Base-by-base conservation (phyloP, 2,888 invertebrate genomes). In the Leptarthrus brevirostris region DNA sequence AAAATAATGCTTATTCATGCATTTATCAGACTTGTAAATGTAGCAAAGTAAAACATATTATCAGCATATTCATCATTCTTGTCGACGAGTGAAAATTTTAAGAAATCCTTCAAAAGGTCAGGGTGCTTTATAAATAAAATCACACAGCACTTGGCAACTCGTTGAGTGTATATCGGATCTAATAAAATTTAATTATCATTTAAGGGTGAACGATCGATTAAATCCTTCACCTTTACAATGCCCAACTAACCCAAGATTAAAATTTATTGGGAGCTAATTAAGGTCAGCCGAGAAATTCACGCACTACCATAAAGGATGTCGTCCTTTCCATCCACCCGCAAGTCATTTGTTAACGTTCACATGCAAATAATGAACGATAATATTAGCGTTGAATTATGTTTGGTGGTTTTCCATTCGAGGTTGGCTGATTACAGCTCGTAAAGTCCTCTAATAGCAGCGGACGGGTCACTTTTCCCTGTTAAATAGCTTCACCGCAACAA, bases 371-470 rank as follows among this genome's bases (percentile, higher is more conserved):
- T 49, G 49, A 3, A 54, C n/a, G 54, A 24, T 49, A 24, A 24
- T 54, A 26, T 54, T 26, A n/a, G n/a, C n/a, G 54, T 22, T 54
- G 54, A 54, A 26, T 54, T 54, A 54, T 54, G 54, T 26, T 54
- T 54, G 24, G 54, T n/a, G 54, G 26, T 20, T 49, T 49, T 20
- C 49, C 26, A 54, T 54, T 54, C 24, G 54, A 54, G 54, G 54
- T 24, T n/a, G 26, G 24, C 24, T 24, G 54, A 54, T 24, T 54
- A 54, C 54, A 24, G 24, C 54, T 20, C 54, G 49, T 49, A 49
- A 49, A 49, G 49, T 20, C 8, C 49, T 2, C 18, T 16, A 18
- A 49, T 49, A 49, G 18, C 49, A 49, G 49, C 49, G n/a, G 49
- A 18, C 18, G 49, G 49, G 49, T 49, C 49, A 49, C 49, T 20